Conservation (phyloP, 2,888 invertebrate species). For the Sepioteuthis lessoniana region DNA sequence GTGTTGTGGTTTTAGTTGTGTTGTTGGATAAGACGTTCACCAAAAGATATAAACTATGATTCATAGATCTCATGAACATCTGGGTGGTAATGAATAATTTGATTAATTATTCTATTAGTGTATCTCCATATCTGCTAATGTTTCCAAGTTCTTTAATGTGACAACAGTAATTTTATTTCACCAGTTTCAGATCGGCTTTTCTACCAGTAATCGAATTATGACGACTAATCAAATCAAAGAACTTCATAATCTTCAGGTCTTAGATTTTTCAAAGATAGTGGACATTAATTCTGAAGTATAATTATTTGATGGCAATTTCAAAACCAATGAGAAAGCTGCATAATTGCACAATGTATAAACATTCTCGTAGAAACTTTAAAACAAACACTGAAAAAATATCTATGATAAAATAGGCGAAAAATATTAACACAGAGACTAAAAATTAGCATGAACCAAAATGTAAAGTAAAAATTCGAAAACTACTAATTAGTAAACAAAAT, state of each 20-base stretch:
- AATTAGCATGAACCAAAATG: too few species aligned
- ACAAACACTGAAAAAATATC: too few species aligned
- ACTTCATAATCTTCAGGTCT: background rate
- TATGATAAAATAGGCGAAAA: too few species aligned
- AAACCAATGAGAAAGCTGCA: background rate
- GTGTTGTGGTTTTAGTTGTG: background rate
- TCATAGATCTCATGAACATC: background rate
- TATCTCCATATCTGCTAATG: background rate
- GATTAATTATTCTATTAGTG: background rate
- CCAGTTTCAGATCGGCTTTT: background rate
- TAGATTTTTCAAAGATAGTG: background rate
- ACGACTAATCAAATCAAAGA: background rate
- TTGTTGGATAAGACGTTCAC: background rate
- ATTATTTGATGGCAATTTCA: background rate
- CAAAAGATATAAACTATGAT: background rate
- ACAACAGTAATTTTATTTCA: background rate
- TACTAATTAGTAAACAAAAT: too few species aligned
- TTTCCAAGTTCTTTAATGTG: background rate
- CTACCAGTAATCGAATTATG: background rate
- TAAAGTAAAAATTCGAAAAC: too few species aligned
- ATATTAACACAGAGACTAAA: too few species aligned
- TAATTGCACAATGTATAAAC: background rate
- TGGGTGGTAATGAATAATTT: background rate
- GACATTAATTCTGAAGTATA: background rate
- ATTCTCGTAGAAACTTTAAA: too few species aligned